Conservation (phyloP, 1,140 invertebrate species). For the Micrasema longulum region DNA sequence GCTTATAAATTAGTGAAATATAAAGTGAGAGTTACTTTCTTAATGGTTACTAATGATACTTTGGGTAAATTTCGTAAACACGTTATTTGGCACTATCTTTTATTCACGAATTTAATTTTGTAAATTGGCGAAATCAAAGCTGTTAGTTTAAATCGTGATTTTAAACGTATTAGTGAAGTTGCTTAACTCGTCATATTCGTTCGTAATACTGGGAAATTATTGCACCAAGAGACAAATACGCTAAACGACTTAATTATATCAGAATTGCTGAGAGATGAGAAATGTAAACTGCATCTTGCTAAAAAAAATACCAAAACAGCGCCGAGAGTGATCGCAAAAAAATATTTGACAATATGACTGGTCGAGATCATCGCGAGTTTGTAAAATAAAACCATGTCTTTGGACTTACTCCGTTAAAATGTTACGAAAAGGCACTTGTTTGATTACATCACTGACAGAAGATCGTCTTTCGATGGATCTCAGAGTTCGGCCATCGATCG, state of each 20-base stretch:
- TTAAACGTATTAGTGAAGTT: background rate
- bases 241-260: background rate
- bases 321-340: background rate
- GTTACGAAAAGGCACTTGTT: slow-evolving; percentile 38
- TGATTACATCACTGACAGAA: slow-evolving; percentile 40
- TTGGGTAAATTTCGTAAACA: slow-evolving; percentile 26
- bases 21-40: slow-evolving; percentile 23
- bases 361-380: slow-evolving; percentile 13
- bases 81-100: background rate
- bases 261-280: background rate
- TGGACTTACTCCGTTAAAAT: slow-evolving; percentile 35
- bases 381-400: slow-evolving; percentile 39
- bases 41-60: slow-evolving; percentile 15
- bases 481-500: slow-evolving; percentile 20
- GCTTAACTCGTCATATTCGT: background rate
- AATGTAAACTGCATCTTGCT: slow-evolving; percentile 1
- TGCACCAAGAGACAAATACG: no score
- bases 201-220: background rate
- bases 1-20: slow-evolving; percentile 14
- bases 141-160: background rate
- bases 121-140: background rate
- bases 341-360: slow-evolving; percentile 29
- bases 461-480: slow-evolving; percentile 21
- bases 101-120: background rate
- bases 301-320: slow-evolving; percentile 15